Percentiles rank a stretch among this genome's conserved stretches.
Evolutionary conservation across 1,140 invertebrate species (phyloP).

Genomic region (Zaprionus kolodkinae): DNA sequence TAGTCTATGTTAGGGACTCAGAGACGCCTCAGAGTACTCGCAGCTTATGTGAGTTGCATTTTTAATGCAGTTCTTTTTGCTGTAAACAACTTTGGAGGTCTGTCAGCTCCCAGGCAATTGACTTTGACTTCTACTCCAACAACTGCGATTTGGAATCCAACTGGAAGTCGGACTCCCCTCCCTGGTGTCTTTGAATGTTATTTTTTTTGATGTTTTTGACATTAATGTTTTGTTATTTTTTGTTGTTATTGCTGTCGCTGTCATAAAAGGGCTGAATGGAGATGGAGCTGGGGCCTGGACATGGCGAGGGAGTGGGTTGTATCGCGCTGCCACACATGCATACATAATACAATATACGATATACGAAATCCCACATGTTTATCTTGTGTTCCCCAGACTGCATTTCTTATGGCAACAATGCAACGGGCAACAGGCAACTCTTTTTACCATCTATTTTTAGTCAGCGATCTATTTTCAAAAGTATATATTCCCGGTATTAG

Average conservation of each 20-base stretch:
- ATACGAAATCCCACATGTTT: constrained; percentile 54
- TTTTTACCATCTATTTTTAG: constrained; percentile 70
- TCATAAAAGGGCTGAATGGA: constrained; percentile 60
- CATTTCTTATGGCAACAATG: constrained; percentile 57
- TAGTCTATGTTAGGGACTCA: constrained; percentile 17
- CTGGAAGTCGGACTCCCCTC: constrained; percentile 6
- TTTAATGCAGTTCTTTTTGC: constrained; percentile 66
- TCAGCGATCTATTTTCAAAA: constrained; percentile 26
- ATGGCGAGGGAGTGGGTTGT: not conserved
- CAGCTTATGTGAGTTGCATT: constrained; percentile 60
- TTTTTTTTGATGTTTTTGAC: constrained; percentile 79
- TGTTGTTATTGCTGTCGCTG: constrained; percentile 62
- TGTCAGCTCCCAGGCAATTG: constrained; percentile 30
- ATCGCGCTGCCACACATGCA: constrained; percentile 40
- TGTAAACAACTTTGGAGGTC: constrained; percentile 74
- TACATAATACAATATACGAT: constrained; percentile 5
- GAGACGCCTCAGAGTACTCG: not conserved
- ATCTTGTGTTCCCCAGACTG: constrained; percentile 24
- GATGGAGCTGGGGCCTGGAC: not conserved
- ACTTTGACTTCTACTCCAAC: constrained; percentile 17
- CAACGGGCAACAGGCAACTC: constrained; percentile 60
- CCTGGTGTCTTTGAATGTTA: constrained; percentile 32
- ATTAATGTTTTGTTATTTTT: constrained; percentile 78
- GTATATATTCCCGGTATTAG: constrained; percentile 62
- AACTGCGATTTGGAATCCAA: constrained; percentile 15